phyloP scores from a whole-genome alignment of 2,113 vertebrate species.

The Turdus rufiventris region DNA sequence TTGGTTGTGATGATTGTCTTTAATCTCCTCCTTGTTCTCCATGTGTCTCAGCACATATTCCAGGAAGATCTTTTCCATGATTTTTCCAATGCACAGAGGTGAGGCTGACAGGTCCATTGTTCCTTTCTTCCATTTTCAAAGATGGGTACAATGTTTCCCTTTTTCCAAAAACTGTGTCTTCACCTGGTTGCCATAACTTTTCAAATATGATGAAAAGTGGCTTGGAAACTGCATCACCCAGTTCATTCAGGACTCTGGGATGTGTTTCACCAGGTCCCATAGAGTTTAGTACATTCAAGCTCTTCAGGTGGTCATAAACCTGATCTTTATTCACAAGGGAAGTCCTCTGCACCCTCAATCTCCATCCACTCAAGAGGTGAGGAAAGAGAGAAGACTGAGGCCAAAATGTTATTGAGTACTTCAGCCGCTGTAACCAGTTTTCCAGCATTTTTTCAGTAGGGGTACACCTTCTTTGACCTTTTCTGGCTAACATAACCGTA shows the following conservation, averaged over 20 bases:
- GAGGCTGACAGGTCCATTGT: background rate
- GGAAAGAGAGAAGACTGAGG: background rate
- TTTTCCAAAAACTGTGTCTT: background rate
- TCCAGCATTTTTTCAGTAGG: background rate
- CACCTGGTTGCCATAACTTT: background rate
- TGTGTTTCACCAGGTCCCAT: background rate
- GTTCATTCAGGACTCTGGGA: background rate
- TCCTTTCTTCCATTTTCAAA: background rate
- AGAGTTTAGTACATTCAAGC: background rate
- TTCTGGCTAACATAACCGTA: background rate
- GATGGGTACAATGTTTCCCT: background rate
- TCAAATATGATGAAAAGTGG: background rate
- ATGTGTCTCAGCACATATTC: background rate
- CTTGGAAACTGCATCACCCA: background rate
- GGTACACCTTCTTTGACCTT: background rate
- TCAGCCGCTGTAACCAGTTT: background rate
- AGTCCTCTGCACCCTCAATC: background rate
- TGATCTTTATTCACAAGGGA: background rate
- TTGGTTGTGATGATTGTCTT: background rate
- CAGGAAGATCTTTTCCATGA: background rate
- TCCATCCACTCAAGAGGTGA: fast-evolving
- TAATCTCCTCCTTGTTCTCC: background rate
- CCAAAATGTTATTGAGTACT: background rate
- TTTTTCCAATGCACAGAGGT: background rate
- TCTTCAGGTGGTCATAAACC: background rate